phyloP scores from a whole-genome alignment of 2,113 vertebrate genomes.

The Triplophysa dalaica region DNA sequence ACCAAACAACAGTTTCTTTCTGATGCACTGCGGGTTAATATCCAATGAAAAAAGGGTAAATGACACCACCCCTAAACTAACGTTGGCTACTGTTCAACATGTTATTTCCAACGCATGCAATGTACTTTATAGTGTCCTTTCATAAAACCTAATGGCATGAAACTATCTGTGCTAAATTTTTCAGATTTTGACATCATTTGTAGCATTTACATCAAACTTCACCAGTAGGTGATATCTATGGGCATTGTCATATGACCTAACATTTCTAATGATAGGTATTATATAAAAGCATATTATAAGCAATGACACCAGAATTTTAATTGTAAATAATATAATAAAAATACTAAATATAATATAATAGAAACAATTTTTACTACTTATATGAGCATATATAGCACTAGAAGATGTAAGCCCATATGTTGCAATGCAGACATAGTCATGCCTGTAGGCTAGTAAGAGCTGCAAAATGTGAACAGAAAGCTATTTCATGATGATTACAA shows the following conservation, averaged over 20 bases:
- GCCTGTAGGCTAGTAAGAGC: too few relatives aligned
- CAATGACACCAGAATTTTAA: not conserved
- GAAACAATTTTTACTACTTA: too few relatives aligned
- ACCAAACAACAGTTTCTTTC: not conserved
- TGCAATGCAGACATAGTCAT: not conserved
- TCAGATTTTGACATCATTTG: not conserved
- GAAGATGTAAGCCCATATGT: not conserved
- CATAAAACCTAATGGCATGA: not conserved
- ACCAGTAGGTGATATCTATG: not conserved
- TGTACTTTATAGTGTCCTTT: not conserved
- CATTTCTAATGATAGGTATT: not conserved
- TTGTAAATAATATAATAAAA: not conserved
- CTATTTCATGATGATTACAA: not conserved
- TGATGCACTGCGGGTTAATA: not conserved
- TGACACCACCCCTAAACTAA: not conserved
- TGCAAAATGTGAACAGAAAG: not conserved
- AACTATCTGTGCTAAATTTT: not conserved
- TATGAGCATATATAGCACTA: not conserved
- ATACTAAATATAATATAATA: not conserved
- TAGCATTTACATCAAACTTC: not conserved
- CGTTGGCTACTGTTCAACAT: not conserved
- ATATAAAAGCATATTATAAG: slow-evolving; percentile 7
- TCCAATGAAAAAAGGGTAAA: not conserved
- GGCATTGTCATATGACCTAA: not conserved
- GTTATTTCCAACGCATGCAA: not conserved